Conservation (phyloP, 2,888 invertebrate species). For the Acrobasis suavella region DNA sequence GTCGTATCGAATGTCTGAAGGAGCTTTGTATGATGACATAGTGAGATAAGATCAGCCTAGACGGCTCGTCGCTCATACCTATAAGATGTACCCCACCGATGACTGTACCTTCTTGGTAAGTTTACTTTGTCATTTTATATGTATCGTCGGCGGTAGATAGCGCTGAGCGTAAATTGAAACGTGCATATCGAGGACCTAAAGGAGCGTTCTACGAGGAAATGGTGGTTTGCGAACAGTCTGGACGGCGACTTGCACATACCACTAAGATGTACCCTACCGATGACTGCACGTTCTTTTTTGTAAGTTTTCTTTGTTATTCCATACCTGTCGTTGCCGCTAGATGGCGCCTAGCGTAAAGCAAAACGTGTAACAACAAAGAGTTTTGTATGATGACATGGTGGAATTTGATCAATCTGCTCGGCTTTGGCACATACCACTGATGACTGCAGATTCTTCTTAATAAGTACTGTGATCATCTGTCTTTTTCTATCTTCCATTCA, state of each 20-base stretch:
- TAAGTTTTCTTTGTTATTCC: conserved; percentile 37
- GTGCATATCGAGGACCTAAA: too few species aligned
- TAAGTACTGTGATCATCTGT: too few species aligned
- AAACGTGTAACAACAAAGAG: conserved; percentile 89
- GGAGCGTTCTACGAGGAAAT: too few species aligned
- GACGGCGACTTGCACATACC: too few species aligned
- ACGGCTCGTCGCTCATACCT: too few species aligned
- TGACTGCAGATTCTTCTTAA: too few species aligned
- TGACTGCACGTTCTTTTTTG: conserved; percentile 98
- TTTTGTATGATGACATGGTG: conserved; percentile 92
- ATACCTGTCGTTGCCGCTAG: conserved; percentile 95
- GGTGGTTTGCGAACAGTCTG: too few species aligned
- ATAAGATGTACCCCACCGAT: conserved; percentile 99
- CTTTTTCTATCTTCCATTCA: too few species aligned
- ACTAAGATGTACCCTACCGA: conserved; percentile 86
- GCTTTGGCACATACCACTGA: too few species aligned
- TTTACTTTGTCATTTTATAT: conserved; percentile 68
- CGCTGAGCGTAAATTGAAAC: conserved; percentile 93
- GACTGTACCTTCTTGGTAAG: conserved; percentile 95
- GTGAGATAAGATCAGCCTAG: too few species aligned
- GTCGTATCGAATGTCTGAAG: conserved; percentile 93
- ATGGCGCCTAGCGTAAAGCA: conserved; percentile 93
- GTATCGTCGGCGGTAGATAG: conserved; percentile 95
- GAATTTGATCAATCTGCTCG: too few species aligned
- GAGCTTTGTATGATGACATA: conserved; percentile 92